Base-by-base conservation (phyloP, 2,888 invertebrate species). In the Trichopria drosophilae region DNA sequence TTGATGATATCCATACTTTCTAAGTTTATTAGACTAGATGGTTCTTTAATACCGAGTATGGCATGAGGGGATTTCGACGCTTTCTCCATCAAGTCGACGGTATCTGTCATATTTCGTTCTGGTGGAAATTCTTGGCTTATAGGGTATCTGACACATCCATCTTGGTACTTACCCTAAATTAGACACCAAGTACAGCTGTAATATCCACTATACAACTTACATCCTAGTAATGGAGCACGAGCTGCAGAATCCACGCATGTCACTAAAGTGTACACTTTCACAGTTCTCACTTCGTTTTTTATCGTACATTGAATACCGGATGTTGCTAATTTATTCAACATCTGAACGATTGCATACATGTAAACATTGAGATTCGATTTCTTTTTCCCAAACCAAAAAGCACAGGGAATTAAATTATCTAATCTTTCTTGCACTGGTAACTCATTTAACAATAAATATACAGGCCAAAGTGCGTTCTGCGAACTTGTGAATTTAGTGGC, bases 211-310 rank as follows among this genome's bases (percentile, higher is more conserved):
- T n/a, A n/a, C n/a, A n/a, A n/a, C n/a, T n/a, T n/a, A n/a, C n/a
- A 20, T 13, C 50, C 50, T 36, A 37, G 50, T 43, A 50, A 43
- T 18, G 50, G 43, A 20, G 50, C 42, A 22, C 50, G 26, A 12
- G 50, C 50, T 22, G 29, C 35, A 7, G 44, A 42, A 50, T 50
- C 50, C 15, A 50, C 43, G 32, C 50, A 50, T 23, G 35, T 19
- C 29, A 36, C 9, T 10, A 47, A 6, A 13, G 39, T 29, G 13
- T 35, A 32, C 32, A 47, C 23, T 20, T 47, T 39, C 37, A 47
- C 23, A 19, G 18, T 13, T 29, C 39, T 24, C 32, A 29, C 47
- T 12, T 39, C 47, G 19, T 23, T 16, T 20, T 39, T 39, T 29
- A 47, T 31, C 9, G 29, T 39, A 18, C 32, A 47, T 39, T 39